These are phyloP conservation scores for Caenorhabditis sp. DNA, from an alignment of 2,888 invertebrate genomes.

Conservation along the genomic window DNA sequence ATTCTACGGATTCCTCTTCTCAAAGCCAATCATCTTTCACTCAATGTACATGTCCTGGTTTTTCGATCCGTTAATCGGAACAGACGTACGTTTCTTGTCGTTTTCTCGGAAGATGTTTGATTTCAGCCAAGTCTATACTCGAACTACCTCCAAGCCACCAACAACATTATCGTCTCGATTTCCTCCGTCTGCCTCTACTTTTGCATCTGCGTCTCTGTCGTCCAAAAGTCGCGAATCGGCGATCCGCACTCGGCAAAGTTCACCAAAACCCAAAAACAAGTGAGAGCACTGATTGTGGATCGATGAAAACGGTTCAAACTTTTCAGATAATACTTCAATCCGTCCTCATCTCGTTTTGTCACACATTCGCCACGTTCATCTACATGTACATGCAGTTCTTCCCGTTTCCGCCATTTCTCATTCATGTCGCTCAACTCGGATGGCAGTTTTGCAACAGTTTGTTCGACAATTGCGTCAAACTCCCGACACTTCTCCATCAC, in stretches of 20 bases:
- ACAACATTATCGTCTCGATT: neutral
- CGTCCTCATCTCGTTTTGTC: neutral
- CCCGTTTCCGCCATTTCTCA: neutral
- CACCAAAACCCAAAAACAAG: conserved; percentile 1
- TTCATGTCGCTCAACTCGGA: neutral
- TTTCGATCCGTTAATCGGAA: conserved; percentile 25
- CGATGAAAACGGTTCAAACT: neutral
- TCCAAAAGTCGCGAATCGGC: neutral
- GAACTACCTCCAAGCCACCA: neutral
- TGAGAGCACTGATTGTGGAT: neutral
- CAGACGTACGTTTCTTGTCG: neutral
- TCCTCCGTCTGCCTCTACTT: neutral
- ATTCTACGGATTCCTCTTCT: conserved; percentile 21
- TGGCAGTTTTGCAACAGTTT: conserved; percentile 1
- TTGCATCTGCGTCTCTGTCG: neutral
- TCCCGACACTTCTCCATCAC: too few species aligned
- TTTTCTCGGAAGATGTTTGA: neutral
- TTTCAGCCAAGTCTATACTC: neutral
- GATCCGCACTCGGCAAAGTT: neutral
- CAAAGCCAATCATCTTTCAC: conserved; percentile 29
- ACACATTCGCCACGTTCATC: neutral
- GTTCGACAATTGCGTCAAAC: too few species aligned
- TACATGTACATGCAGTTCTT: conserved; percentile 12
- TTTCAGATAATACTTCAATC: neutral
- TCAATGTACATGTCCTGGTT: conserved; percentile 35